Base-by-base conservation (phyloP, 2,113 vertebrate genomes). In the Xyliphius kryptos region DNA sequence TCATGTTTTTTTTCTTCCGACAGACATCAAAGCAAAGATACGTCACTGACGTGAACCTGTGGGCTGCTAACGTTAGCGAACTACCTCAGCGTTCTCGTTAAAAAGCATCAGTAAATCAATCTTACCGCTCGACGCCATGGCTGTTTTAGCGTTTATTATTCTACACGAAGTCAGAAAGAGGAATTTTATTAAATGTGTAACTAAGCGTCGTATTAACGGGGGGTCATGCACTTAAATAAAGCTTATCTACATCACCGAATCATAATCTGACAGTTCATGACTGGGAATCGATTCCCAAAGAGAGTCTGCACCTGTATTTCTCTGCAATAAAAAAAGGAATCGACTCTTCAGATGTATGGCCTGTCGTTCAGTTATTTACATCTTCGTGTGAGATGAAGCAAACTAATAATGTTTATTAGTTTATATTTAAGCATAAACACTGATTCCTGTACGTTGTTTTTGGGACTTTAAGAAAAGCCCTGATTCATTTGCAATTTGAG, bases 41-140 rank as follows among this genome's bases (percentile, higher is more conserved):
- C 40, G 40, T 41, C 40, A 14, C 40, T 5, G 40, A 5, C 9
- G 10, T 10, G 1, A 41, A 14, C 40, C 40, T 11, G 40, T 41
- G 3, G 1, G 40, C 40, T 11, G 19, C 16, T 49, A n/a, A n/a
- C 5, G 9, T 14, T n/a, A 32, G 10, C 13, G 19, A 17, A 17
- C 19, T 15, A n/a, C n/a, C n/a, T n/a, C n/a, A 16, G 26, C 32
- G 13, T 4, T 16, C 14, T 3, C 5, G 38, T 41, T 38, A 38
- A 15, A 2, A 36, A 10, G 21, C 21, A 14, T 9, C 19, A 14
- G 5, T 15, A 48, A 15, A 8, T 12, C 7, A 36, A 5, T 61
- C 82, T 78, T 65, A 84, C 82, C 82, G 59, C 77, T 80, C 43
- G 82, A 80, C 53, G 80, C 63, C 82, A 84, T 84, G 47, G 40